phyloP scores from a whole-genome alignment of 92 coral and sea anemone species.

The Meandrina meandrites region DNA sequence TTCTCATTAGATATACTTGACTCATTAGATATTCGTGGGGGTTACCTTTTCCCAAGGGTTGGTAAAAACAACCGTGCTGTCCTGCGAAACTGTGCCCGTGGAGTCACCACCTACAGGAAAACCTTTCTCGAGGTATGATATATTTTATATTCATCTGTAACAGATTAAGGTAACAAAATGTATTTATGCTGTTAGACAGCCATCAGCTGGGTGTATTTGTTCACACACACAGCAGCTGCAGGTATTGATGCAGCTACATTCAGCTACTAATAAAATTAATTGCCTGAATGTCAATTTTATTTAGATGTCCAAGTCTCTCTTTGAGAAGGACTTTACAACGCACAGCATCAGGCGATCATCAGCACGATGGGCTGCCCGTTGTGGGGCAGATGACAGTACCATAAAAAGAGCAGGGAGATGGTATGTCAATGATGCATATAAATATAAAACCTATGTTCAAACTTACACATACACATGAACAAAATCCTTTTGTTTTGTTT shows the following conservation, averaged over 20 bases:
- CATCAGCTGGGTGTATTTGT: too few relatives aligned
- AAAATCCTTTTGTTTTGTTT: too few relatives aligned
- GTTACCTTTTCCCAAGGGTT: slow-evolving; percentile 41
- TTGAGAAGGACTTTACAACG: slow-evolving; percentile 60
- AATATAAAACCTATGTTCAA: too few relatives aligned
- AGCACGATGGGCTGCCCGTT: slow-evolving; percentile 69
- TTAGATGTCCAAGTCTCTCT: slow-evolving; percentile 57
- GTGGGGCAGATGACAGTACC: slow-evolving; percentile 68
- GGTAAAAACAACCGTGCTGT: slow-evolving; percentile 29
- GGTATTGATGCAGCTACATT: too few relatives aligned
- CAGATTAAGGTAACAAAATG: too few relatives aligned
- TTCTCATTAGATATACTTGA: too few relatives aligned
- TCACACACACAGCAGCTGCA: too few relatives aligned
- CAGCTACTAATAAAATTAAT: neutral
- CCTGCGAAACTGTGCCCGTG: slow-evolving; percentile 9
- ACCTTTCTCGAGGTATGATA: slow-evolving; percentile 25
- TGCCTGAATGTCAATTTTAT: neutral
- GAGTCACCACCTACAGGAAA: slow-evolving; percentile 42
- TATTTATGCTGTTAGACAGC: too few relatives aligned
- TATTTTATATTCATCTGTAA: neutral
- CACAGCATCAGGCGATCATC: slow-evolving; percentile 69
- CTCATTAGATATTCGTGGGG: slow-evolving; percentile 28
- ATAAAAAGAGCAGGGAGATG: slow-evolving; percentile 74
- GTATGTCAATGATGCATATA: slow-evolving; percentile 28
- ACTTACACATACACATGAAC: too few relatives aligned